phyloP scores from a whole-genome alignment of 2,113 vertebrate species.

The Fukomys damarensis region DNA sequence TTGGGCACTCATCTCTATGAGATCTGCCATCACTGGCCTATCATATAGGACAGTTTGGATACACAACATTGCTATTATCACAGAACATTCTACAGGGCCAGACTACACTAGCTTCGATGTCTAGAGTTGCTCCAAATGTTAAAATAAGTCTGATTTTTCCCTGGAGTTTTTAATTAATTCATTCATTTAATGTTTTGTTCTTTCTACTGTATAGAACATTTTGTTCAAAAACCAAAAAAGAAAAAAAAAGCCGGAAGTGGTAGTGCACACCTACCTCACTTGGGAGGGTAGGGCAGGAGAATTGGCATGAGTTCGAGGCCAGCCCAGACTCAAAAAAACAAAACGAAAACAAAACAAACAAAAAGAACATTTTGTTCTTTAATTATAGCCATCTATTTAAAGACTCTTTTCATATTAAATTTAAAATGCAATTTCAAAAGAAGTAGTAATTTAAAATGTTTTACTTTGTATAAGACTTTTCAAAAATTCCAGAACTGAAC shows the following conservation, averaged over 20 bases:
- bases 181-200: neutral
- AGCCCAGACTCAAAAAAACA: no score
- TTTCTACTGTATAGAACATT: neutral
- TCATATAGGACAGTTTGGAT: neutral
- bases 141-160: conserved; percentile 22
- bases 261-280: no score
- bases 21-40: neutral
- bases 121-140: neutral
- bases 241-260: no score
- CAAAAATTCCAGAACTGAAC: neutral
- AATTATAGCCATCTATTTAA: neutral
- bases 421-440: neutral
- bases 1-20: neutral
- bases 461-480: neutral
- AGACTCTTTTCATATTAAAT: conserved; percentile 26
- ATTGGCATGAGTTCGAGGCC: no score
- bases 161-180: neutral
- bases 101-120: neutral
- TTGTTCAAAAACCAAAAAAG: neutral
- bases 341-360: no score
- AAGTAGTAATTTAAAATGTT: conserved; percentile 31
- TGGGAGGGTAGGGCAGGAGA: no score
- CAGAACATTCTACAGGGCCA: neutral
- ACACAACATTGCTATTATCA: neutral
- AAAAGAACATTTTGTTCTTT: neutral